Evolutionary conservation across 2,113 vertebrate species (phyloP), one percentile per base, ranked within the genome.

Genomic region (Heterotis niloticus): DNA sequence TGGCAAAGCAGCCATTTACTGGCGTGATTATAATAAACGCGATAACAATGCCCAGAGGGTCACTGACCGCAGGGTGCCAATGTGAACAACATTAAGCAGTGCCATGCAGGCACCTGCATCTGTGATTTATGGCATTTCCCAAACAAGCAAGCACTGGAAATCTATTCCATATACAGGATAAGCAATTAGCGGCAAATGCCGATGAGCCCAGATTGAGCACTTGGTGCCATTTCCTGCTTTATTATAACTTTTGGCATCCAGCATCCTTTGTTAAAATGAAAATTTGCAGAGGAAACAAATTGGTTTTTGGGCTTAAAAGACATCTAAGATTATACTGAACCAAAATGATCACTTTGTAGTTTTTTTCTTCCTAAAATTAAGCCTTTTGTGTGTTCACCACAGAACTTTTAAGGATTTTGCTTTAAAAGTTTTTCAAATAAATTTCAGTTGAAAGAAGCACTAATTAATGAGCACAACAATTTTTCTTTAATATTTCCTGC

Each of bases 391-490:
- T 77, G 56, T 81, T 81, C 28, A 78, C 64, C 24, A 4, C 17
- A 78, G 29, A 78, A 79, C 76, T 71, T 83, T 76, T 79, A 20
- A 54, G 12, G 78, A 71, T 78, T 65, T 68, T 52, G 57, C 68
- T 78, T 77, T 79, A 84, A 70, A 85, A 72, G 66, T 67, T 81
- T 83, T 85, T 85, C 75, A 81, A 81, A 82, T 69, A 64, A 77
- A 81, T 59, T 81, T 66, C 69, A 67, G 66, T 82, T 86, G 64
- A 84, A 84, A 85, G 76, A 72, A 23, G 5, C 72, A 66, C 66
- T 83, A 84, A 85, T 86, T 84, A 76, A 62, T 87, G 75, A 84
- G 69, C 82, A 81, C 66, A 86, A 85, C 82, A 26, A 69, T 78
- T 10, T 76, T 67, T 64, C 77, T 78, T 10, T 78, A 69, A 80